Percentiles rank a stretch among this genome's conserved stretches.
phyloP scores from a whole-genome alignment of 2,113 vertebrate genomes.

The Thermophis baileyi region DNA sequence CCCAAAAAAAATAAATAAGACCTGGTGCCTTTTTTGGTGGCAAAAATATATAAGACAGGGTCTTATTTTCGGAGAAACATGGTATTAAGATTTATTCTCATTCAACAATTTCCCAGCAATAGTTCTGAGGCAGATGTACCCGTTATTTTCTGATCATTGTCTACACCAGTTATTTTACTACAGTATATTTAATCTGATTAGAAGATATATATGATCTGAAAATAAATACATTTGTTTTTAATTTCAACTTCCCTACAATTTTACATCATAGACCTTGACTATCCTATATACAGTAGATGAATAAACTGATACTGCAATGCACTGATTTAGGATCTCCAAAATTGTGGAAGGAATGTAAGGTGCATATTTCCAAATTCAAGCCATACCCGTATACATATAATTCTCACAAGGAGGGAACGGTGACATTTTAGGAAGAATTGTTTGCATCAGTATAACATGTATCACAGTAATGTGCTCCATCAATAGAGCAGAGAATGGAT shows the following conservation, averaged over 20 bases:
- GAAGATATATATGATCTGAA: background rate
- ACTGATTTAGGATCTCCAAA: background rate
- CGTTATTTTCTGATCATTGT: background rate
- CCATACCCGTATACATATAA: background rate
- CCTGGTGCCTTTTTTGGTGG: no score
- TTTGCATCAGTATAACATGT: background rate
- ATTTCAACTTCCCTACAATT: background rate
- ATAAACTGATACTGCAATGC: background rate
- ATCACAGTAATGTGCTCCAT: background rate
- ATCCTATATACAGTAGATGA: background rate
- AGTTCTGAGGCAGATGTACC: background rate
- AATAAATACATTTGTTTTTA: background rate
- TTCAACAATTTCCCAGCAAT: conserved; percentile 15
- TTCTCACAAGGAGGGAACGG: background rate
- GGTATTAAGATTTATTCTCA: background rate
- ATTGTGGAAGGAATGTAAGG: background rate
- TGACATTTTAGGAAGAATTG: background rate
- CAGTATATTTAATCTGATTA: conserved; percentile 20
- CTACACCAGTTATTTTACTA: background rate
- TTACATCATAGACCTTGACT: background rate
- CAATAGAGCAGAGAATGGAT: background rate
- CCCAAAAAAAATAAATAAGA: no score
- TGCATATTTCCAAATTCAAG: background rate
- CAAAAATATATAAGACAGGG: no score
- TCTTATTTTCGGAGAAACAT: no score